Evolutionary conservation across 2,113 vertebrate species (phyloP).

Genomic region (Noturus placidus): DNA sequence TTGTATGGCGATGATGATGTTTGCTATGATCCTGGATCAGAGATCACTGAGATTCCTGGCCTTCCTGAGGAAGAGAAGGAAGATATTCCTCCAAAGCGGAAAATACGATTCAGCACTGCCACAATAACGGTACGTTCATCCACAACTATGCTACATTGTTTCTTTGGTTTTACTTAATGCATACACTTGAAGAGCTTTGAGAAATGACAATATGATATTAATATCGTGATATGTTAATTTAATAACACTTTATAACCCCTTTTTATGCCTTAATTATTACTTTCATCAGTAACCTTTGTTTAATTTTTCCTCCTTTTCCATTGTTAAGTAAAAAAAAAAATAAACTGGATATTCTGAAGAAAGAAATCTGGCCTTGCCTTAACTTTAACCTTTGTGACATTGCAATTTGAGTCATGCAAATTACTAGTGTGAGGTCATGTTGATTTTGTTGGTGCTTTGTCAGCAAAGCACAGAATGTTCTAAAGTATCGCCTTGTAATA

Average conservation of each 20-base stretch:
- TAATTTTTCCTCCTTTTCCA: background rate
- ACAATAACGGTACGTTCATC: slow-evolving; percentile 86
- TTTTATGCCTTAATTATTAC: background rate
- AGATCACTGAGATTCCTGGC: slow-evolving; percentile 86
- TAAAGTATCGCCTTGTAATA: background rate
- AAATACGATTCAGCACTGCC: slow-evolving; percentile 90
- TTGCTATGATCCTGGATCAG: slow-evolving; percentile 85
- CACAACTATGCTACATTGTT: background rate
- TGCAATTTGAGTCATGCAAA: background rate
- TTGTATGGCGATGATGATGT: slow-evolving; percentile 87
- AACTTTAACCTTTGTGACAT: background rate
- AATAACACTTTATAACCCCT: background rate
- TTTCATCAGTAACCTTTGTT: background rate
- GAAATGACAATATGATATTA: background rate
- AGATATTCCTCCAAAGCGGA: slow-evolving; percentile 85
- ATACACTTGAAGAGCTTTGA: background rate
- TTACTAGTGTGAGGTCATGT: background rate
- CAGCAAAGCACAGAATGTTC: background rate
- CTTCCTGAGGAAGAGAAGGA: slow-evolving; percentile 88
- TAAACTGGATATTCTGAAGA: background rate
- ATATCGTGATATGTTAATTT: background rate
- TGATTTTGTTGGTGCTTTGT: background rate
- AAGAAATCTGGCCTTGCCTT: background rate
- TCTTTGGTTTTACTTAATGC: background rate
- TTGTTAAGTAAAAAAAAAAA: background rate